These are phyloP conservation scores for Myripristis murdjan DNA, from an alignment of 2,797 vertebrate species.

Conservation along the genomic window DNA sequence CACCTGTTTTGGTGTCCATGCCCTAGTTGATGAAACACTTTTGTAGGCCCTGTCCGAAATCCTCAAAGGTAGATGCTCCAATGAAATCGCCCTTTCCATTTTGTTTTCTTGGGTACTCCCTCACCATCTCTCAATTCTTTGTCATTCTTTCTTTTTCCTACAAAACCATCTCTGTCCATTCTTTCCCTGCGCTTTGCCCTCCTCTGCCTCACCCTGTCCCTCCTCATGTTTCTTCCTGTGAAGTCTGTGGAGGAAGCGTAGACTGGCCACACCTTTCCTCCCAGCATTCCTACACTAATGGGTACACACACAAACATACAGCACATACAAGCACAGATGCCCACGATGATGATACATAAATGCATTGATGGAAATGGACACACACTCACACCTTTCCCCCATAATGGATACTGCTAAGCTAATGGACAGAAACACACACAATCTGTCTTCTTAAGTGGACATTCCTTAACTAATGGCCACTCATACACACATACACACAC, in stretches of 20 bases:
- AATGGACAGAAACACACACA: constrained; percentile 22
- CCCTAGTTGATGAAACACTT: too few relatives aligned
- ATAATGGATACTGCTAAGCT: background rate
- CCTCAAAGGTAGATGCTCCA: background rate
- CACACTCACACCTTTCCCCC: constrained; percentile 57
- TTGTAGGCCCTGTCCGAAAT: background rate
- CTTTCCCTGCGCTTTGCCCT: background rate
- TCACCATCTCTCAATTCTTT: background rate
- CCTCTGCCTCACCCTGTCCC: background rate
- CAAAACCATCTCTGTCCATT: background rate
- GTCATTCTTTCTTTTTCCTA: background rate
- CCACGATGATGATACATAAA: background rate
- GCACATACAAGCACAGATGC: background rate
- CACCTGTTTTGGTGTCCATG: too few relatives aligned
- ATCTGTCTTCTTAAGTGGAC: background rate
- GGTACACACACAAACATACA: constrained; percentile 2
- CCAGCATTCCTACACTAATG: constrained; percentile 73
- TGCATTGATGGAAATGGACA: constrained; percentile 4
- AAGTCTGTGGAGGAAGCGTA: constrained; percentile 61
- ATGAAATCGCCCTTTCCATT: background rate
- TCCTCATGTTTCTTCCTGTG: constrained; percentile 68
- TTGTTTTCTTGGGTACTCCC: background rate
- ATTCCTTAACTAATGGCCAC: constrained; percentile 39
- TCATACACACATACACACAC: too few relatives aligned
- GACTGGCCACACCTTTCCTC: constrained; percentile 77